Percentiles rank a stretch among this genome's conserved stretches.
Evolutionary conservation across 1,140 invertebrate species (phyloP).

Genomic region (Zaprionus gabonicus): DNA sequence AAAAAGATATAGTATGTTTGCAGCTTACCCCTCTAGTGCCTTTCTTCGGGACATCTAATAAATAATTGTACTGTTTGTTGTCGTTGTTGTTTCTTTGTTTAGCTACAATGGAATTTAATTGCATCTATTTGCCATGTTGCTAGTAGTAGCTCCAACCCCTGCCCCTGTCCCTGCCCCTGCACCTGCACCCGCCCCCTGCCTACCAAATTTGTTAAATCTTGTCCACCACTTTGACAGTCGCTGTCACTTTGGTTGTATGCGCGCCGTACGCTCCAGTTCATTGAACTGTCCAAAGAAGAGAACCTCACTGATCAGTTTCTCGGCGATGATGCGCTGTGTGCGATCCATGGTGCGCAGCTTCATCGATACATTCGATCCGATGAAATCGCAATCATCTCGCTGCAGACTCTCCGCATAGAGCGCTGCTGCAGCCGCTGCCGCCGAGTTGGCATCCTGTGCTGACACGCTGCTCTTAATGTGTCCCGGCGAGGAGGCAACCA

Average conservation of each 20-base stretch:
- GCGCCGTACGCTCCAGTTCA: slow-evolving; percentile 73
- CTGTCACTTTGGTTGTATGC: slow-evolving; percentile 83
- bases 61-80: slow-evolving; percentile 70
- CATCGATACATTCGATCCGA: slow-evolving; percentile 84
- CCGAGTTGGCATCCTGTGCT: slow-evolving; percentile 63
- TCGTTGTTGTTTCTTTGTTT: slow-evolving; percentile 48
- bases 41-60: slow-evolving; percentile 53
- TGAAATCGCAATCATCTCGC: slow-evolving; percentile 77
- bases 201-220: slow-evolving; percentile 1
- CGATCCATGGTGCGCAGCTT: slow-evolving; percentile 84
- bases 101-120: slow-evolving; percentile 67
- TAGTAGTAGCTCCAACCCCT: background rate
- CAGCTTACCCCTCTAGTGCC: slow-evolving; percentile 6
- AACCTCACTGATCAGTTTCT: slow-evolving; percentile 84
- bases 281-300: slow-evolving; percentile 84
- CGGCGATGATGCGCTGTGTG: slow-evolving; percentile 84
- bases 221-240: slow-evolving; percentile 56
- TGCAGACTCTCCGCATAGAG: slow-evolving; percentile 68
- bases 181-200: slow-evolving; percentile 30
- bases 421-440: slow-evolving; percentile 67
- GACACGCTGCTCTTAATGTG: slow-evolving; percentile 74
- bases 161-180: slow-evolving; percentile 7
- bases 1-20: background rate
- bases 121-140: slow-evolving; percentile 61
- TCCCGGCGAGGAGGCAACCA: slow-evolving; percentile 69